phyloP scores from a whole-genome alignment of 2,888 invertebrate genomes.

The Oscheius sp. region DNA sequence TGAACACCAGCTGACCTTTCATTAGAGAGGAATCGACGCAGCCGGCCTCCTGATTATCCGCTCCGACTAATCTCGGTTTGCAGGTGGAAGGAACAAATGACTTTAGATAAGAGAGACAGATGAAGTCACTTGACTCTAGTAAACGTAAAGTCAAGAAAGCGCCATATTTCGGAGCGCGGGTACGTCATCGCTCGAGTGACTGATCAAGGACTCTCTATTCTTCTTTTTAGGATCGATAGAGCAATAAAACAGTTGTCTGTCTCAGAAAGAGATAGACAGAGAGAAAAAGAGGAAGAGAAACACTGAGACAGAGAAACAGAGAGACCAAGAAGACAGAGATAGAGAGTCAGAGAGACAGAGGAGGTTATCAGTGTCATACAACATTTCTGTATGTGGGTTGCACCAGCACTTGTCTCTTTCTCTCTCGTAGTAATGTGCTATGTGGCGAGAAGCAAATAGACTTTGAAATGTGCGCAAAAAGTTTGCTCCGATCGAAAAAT shows the following conservation, averaged over 20 bases:
- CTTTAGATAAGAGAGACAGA: neutral
- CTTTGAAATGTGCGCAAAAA: neutral
- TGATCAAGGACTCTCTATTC: too few relatives aligned
- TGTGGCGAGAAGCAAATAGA: neutral
- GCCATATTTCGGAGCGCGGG: too few relatives aligned
- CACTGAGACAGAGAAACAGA: too few relatives aligned
- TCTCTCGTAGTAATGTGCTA: neutral
- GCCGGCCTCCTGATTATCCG: neutral
- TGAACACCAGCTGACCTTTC: neutral
- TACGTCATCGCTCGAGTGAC: too few relatives aligned
- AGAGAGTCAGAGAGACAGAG: slow-evolving; percentile 6
- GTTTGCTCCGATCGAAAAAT: neutral
- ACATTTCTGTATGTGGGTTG: neutral
- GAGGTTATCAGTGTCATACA: neutral
- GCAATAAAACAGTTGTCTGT: too few relatives aligned
- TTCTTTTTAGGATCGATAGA: too few relatives aligned
- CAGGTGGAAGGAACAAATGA: neutral
- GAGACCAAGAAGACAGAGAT: too few relatives aligned
- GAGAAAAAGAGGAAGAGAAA: too few relatives aligned
- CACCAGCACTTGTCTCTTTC: neutral
- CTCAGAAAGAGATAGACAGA: neutral
- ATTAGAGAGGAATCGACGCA: neutral
- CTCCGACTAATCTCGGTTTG: neutral
- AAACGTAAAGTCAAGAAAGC: too few relatives aligned
- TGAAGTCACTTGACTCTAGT: neutral